Conservation (phyloP, 2,797 vertebrate species). For the Bovichtus diacanthus region DNA sequence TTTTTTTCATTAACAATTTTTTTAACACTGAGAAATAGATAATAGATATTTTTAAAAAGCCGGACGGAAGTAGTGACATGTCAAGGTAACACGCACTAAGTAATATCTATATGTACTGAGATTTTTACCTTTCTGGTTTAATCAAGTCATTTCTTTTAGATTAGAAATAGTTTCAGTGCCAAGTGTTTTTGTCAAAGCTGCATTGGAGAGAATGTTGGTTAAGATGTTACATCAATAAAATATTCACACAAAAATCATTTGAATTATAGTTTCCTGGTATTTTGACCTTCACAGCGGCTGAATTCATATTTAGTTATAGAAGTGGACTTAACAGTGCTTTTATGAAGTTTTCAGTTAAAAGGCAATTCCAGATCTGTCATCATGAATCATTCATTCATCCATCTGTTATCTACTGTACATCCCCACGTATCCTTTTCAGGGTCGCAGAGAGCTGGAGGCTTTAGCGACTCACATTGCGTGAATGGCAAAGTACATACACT, state of each 20-base stretch:
- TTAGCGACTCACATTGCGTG: not conserved
- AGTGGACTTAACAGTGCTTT: not conserved
- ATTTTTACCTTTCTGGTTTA: constrained; percentile 61
- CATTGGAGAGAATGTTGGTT: constrained; percentile 64
- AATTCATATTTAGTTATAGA: not conserved
- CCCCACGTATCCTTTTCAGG: not conserved
- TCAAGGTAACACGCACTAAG: constrained; percentile 40
- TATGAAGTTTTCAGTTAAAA: not conserved
- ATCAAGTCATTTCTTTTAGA: constrained; percentile 63
- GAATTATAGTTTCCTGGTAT: not conserved
- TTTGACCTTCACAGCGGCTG: not conserved
- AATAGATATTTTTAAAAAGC: constrained; percentile 16
- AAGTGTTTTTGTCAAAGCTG: constrained; percentile 67
- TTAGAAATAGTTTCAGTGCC: constrained; percentile 48
- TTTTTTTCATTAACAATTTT: constrained; percentile 41
- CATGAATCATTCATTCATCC: not conserved
- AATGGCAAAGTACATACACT: not conserved
- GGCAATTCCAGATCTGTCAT: not conserved
- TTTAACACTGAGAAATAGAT: constrained; percentile 21
- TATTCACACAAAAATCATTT: constrained; percentile 34
- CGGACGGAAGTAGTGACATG: constrained; percentile 20
- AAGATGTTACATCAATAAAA: constrained; percentile 74
- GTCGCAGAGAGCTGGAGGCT: not conserved
- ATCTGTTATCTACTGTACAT: not conserved
- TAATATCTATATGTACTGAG: constrained; percentile 46